Base-by-base conservation (phyloP, 2,113 vertebrate species). In the Silurus meridionalis region DNA sequence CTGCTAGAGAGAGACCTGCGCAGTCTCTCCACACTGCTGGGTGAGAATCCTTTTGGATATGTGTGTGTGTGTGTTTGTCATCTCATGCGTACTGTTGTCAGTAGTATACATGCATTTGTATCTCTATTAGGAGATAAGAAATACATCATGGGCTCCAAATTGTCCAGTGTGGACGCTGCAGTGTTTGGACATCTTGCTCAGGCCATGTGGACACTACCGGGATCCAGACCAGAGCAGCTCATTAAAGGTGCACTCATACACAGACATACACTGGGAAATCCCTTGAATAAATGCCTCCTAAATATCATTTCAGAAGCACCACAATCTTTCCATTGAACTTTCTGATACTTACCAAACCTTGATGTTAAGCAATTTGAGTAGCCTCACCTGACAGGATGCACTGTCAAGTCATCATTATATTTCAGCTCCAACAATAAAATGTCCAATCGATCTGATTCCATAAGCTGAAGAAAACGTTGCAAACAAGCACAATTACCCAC, bases 1-100 rank as follows among this genome's bases (percentile, higher is more conserved):
- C 95, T 99, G 93, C 98, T 99, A 97, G 98, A 99, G 95, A 98
- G 97, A 92, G 98, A 99, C 95, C 96, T 99, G 97, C 93, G 97
- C 87, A 97, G 97, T 0, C 95, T 99, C 85, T 97, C 97, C 23
- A 95, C 96, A 48, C 95, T 99, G 85, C 91, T 99, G 91, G 98
- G 98, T 99, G 95, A 48, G 48, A 80, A 11, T 10, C 52, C 11
- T 57, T 17, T 21, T 14, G 52, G 67, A 21, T 50, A 23, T 61
- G 50, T 28, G 10, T 2, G 55, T 52, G 80, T 11, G 61, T 58
- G 52, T 52, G 61, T 8, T 46, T 69, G 64, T 75, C 48, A 53
- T 52, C 72, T 74, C 19, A 8, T 19, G 21, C n/a, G 63, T 58
- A 8, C 23, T 79, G n/a, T 79, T 78, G n/a, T 25, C 7, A 28